These are phyloP conservation scores for Chlorops oryzae DNA, from an alignment of 1,140 invertebrate species.

Conservation along the genomic window DNA sequence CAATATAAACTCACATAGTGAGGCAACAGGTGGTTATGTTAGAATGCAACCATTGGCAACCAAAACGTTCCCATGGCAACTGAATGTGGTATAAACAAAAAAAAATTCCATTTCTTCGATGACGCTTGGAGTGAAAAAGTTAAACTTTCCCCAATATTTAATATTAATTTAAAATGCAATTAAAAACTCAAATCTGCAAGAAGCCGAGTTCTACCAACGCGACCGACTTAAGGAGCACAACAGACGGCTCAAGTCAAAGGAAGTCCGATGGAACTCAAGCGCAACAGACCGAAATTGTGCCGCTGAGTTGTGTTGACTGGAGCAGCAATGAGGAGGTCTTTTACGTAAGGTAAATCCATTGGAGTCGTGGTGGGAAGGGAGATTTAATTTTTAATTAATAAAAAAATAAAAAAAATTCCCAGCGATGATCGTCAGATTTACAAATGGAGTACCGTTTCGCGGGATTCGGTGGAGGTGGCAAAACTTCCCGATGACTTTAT, in stretches of 20 bases:
- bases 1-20: no score
- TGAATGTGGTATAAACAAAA: no score
- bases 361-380: slow-evolving; percentile 37
- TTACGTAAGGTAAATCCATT: slow-evolving; percentile 64
- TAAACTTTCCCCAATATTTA: no score
- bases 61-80: no score
- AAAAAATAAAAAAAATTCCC: slow-evolving; percentile 6
- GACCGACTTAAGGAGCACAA: slow-evolving; percentile 4
- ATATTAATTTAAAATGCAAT: slow-evolving; percentile 27
- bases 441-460: slow-evolving; percentile 78
- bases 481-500: slow-evolving; percentile 77
- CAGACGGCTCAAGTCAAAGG: background rate
- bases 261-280: slow-evolving; percentile 11
- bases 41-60: no score
- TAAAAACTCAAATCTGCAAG: slow-evolving; percentile 37
- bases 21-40: no score
- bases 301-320: slow-evolving; percentile 85
- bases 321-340: slow-evolving; percentile 86
- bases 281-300: slow-evolving; percentile 64
- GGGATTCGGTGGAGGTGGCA: slow-evolving; percentile 68
- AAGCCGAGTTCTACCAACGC: slow-evolving; percentile 23
- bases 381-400: slow-evolving; percentile 6
- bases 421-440: slow-evolving; percentile 88
- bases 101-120: no score
- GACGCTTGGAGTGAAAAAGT: no score